Evolutionary conservation across 1,140 invertebrate species (phyloP).

Genomic region (Drosophila lini): DNA sequence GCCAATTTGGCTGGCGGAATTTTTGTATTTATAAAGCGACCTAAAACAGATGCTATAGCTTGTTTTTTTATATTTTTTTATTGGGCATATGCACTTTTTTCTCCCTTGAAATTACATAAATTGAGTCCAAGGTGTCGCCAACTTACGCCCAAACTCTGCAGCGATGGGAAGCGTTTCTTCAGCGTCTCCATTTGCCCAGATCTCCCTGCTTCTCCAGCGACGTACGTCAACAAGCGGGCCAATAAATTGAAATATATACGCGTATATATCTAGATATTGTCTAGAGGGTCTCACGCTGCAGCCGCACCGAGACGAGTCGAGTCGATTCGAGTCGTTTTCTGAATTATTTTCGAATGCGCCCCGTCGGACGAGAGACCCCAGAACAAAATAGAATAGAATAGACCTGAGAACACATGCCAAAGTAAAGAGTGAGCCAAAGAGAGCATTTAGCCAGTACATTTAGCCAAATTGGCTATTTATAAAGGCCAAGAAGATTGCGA

Average conservation of each 20-base stretch:
- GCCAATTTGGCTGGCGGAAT: slow-evolving; percentile 33
- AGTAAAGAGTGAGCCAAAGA: slow-evolving; percentile 59
- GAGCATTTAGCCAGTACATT: slow-evolving; percentile 45
- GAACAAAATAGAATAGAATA: slow-evolving; percentile 26
- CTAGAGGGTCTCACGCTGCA: slow-evolving; percentile 46
- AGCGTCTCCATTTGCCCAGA: slow-evolving; percentile 70
- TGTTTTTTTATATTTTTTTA: not conserved
- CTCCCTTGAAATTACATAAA: slow-evolving; percentile 59
- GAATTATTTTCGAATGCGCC: slow-evolving; percentile 72
- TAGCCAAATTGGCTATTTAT: slow-evolving; percentile 62
- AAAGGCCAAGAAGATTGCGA: slow-evolving; percentile 59
- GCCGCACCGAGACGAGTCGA: slow-evolving; percentile 56
- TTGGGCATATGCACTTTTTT: too few species aligned
- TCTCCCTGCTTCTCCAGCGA: slow-evolving; percentile 9
- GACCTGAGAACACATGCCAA: slow-evolving; percentile 24
- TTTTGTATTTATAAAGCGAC: slow-evolving; percentile 42
- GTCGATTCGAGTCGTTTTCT: slow-evolving; percentile 78
- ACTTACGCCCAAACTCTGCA: slow-evolving; percentile 84
- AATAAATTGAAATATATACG: slow-evolving; percentile 45
- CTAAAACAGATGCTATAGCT: slow-evolving; percentile 23
- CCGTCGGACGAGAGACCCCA: slow-evolving; percentile 33
- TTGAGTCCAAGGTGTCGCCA: slow-evolving; percentile 26
- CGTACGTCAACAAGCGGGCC: slow-evolving; percentile 29
- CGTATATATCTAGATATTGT: slow-evolving; percentile 47
- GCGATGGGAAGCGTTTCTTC: slow-evolving; percentile 84